phyloP scores from a whole-genome alignment of 2,113 vertebrate species.

The Meleagris gallopavo region DNA sequence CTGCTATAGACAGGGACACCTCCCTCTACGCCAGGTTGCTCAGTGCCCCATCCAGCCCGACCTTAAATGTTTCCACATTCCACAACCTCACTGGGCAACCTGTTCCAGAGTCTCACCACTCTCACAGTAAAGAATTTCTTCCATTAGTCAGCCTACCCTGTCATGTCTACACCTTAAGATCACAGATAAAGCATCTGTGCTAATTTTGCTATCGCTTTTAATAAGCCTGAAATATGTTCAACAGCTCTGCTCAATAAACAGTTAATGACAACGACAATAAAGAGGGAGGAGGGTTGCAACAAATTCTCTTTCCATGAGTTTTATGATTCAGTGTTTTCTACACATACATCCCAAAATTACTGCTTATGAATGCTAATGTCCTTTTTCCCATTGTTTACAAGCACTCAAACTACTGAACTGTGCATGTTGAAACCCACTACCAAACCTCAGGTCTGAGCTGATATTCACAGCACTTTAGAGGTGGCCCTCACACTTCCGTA shows the following conservation, averaged over 20 bases:
- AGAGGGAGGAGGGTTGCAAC: background rate
- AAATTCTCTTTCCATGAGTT: fast-evolving
- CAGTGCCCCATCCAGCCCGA: no score
- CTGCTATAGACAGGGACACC: no score
- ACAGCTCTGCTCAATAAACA: background rate
- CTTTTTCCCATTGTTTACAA: background rate
- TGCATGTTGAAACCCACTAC: fast-evolving
- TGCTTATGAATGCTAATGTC: background rate
- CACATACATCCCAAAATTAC: background rate
- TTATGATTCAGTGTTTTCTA: background rate
- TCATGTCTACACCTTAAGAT: slow-evolving; percentile 5
- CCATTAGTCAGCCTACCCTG: background rate
- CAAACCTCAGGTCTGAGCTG: background rate
- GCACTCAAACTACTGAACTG: background rate
- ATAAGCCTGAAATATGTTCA: background rate
- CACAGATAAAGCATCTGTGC: background rate
- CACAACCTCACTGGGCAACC: no score
- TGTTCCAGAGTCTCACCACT: no score
- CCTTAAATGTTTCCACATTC: no score
- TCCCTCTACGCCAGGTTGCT: no score
- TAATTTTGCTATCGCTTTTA: background rate
- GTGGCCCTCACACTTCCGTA: fast-evolving
- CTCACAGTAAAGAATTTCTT: no score
- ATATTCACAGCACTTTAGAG: fast-evolving
- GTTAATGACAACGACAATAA: background rate